Evolutionary conservation across 2,113 vertebrate genomes (phyloP), one percentile per base, ranked within the genome.

Genomic region (Rhinichthys klamathensis): DNA sequence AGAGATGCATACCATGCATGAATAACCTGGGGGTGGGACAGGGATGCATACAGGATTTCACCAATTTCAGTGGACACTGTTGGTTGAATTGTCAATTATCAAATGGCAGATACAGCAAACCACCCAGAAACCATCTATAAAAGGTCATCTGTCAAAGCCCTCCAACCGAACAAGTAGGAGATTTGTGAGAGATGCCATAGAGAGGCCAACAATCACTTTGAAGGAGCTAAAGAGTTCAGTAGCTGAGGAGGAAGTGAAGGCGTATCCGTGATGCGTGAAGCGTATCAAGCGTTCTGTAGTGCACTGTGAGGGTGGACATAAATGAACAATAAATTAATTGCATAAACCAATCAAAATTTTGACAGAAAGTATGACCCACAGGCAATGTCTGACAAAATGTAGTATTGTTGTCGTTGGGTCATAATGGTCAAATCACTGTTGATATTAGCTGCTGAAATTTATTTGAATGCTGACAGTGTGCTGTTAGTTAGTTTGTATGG

Each of bases 81-180:
- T 69, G 63, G 61, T 54, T 72, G 81, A 56, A 56, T 72, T 38
- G 67, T 72, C 49, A 83, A 83, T 73, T 83, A 83, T 73, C 51
- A 83, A 41, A 23, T 41, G 49, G 49, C 58, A 25, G 65, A 35
- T 83, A 27, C 67, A 58, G 65, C 81, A 83, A 83, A 83, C 81
- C 81, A 72, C 67, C 32, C 65, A 54, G 81, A 83, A 83, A 72
- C 30, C 4, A 4, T 72, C 30, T 38, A 58, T 67, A 83, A 83
- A 83, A 72, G 81, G 81, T 83, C 67, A 83, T 83, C 49, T 58
- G 67, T 83, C 81, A 83, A 72, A 83, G 51, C 65, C 65, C 32
- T 58, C 46, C 51, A 72, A 56, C 46, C 12, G 32, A 73, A 72
- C 46, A 12, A 83, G 81, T 25, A 83, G 12, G 49, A 25, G 67